Conservation (phyloP, 2,888 invertebrate genomes). For the Pinctada fucata region DNA sequence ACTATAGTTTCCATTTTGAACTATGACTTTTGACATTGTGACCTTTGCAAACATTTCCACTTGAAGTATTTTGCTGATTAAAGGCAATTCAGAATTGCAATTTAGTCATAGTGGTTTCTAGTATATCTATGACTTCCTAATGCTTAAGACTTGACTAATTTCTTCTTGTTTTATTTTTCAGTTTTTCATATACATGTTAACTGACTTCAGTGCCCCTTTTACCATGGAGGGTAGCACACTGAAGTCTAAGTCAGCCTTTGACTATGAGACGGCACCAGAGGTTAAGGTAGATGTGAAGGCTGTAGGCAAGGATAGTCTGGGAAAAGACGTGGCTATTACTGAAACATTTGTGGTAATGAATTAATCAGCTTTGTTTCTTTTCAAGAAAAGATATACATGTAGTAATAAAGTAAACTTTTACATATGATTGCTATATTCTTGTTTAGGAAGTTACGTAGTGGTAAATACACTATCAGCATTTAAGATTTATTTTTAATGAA, state of each 20-base stretch:
- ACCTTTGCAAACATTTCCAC: too few relatives aligned
- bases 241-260: conserved; percentile 34
- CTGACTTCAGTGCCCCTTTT: conserved; percentile 18
- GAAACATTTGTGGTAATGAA: conserved; percentile 36
- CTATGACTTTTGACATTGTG: too few relatives aligned
- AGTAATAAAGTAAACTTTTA: too few relatives aligned
- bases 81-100: too few relatives aligned
- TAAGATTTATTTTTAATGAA: background rate
- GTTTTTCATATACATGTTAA: conserved; percentile 21
- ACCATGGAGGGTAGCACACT: conserved; percentile 35
- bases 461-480: background rate
- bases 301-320: conserved; percentile 38
- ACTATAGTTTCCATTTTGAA: too few relatives aligned
- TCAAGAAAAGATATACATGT: too few relatives aligned
- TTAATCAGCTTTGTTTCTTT: background rate
- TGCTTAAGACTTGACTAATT: too few relatives aligned
- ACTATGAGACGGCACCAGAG: conserved; percentile 45
- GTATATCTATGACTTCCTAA: too few relatives aligned
- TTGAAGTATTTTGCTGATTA: too few relatives aligned
- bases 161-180: background rate
- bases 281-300: conserved; percentile 36
- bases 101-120: too few relatives aligned
- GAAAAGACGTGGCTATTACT: conserved; percentile 14
- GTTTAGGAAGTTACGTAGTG: too few relatives aligned
- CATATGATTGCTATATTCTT: too few relatives aligned